Percentiles rank a stretch among this genome's conserved stretches.
Evolutionary conservation across 2,113 vertebrate genomes (phyloP).

Genomic region (Takifugu flavidus): DNA sequence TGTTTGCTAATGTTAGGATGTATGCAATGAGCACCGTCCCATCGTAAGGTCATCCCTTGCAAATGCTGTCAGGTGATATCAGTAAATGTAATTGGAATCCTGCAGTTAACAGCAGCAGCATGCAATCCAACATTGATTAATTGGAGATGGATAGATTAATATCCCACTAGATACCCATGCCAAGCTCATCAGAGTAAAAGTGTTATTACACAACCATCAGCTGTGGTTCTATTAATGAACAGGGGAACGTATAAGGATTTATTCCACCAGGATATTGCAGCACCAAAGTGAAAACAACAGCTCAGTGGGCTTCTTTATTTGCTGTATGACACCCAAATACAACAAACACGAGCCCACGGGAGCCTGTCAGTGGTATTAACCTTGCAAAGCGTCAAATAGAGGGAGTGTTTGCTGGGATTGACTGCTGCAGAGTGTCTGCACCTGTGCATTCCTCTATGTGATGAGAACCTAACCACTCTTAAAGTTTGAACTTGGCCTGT

Average conservation of each 20-base stretch:
- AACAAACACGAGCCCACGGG: slow-evolving; percentile 26
- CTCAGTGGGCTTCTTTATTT: slow-evolving; percentile 29
- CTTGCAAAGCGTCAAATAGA: slow-evolving; percentile 49
- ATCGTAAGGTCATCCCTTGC: slow-evolving; percentile 23
- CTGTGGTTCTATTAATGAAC: slow-evolving; percentile 44
- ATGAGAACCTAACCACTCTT: slow-evolving; percentile 30
- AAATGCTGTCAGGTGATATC: slow-evolving; percentile 25
- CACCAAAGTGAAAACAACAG: slow-evolving; percentile 8
- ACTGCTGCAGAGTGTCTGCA: slow-evolving; percentile 58
- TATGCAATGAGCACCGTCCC: slow-evolving; percentile 6
- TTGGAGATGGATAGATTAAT: slow-evolving; percentile 63
- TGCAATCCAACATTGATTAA: slow-evolving; percentile 60
- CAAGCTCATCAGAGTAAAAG: slow-evolving; percentile 59
- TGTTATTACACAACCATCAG: slow-evolving; percentile 65
- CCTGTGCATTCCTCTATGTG: slow-evolving; percentile 64
- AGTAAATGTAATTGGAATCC: slow-evolving; percentile 31
- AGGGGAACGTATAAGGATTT: slow-evolving; percentile 25
- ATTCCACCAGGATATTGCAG: slow-evolving; percentile 7
- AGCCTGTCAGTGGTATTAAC: slow-evolving; percentile 33
- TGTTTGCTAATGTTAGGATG: background rate
- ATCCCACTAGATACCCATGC: slow-evolving; percentile 43
- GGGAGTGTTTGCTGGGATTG: slow-evolving; percentile 44
- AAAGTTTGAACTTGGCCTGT: slow-evolving; percentile 55
- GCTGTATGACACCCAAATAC: slow-evolving; percentile 28
- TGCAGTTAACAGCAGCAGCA: slow-evolving; percentile 30